Evolutionary conservation across 2,888 invertebrate genomes (phyloP).

Genomic region (Pteria penguin): DNA sequence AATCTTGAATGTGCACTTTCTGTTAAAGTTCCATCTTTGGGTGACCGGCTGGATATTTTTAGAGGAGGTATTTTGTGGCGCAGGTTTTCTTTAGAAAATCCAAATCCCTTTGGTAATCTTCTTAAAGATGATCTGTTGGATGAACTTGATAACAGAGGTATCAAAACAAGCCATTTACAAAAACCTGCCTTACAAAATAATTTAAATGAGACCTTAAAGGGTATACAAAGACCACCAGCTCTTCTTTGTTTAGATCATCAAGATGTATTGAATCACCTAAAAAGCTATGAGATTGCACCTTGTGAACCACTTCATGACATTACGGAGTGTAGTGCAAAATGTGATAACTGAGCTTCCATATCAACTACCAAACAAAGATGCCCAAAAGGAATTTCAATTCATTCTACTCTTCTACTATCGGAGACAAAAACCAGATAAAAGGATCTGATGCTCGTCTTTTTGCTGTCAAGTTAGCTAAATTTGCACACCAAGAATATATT

Average conservation of each 20-base stretch:
- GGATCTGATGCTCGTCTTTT: slow-evolving; percentile 24
- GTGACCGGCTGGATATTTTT: not conserved
- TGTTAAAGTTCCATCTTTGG: not conserved
- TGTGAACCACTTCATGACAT: slow-evolving; percentile 15
- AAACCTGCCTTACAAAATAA: not conserved
- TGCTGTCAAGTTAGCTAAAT: slow-evolving; percentile 13
- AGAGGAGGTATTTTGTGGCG: slow-evolving; percentile 6
- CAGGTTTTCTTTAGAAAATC: not conserved
- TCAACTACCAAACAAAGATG: slow-evolving; percentile 4
- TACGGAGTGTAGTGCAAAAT: not conserved
- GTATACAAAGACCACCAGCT: slow-evolving; percentile 10
- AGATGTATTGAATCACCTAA: not conserved
- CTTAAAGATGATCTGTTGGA: not conserved
- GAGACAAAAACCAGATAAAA: slow-evolving; percentile 15
- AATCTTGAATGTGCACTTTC: slow-evolving; percentile 6
- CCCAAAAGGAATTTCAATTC: slow-evolving; percentile 11
- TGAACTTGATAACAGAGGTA: slow-evolving; percentile 2
- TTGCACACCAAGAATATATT: not conserved
- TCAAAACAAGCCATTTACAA: not conserved
- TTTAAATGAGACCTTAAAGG: not conserved
- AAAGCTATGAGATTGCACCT: not conserved
- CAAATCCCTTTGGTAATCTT: slow-evolving; percentile 1
- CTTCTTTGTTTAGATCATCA: not conserved
- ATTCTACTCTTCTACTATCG: slow-evolving; percentile 7
- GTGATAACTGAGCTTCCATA: slow-evolving; percentile 5